Percentiles rank a stretch among this genome's conserved stretches.
Conservation (phyloP, 2,113 vertebrate genomes). For the Alligator sinensis region DNA sequence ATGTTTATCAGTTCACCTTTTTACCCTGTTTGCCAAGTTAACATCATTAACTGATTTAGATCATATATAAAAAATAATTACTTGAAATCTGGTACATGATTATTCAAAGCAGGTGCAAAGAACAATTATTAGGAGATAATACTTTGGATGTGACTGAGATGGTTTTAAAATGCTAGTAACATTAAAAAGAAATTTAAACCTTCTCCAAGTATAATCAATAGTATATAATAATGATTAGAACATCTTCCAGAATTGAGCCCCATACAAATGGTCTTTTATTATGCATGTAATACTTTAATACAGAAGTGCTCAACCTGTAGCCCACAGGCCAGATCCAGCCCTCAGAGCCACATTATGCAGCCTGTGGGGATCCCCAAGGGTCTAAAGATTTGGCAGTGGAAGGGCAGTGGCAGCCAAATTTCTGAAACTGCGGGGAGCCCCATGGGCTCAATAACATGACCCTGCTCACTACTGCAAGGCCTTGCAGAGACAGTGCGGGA, state of each 20-base stretch:
- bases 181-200: background rate
- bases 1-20: background rate
- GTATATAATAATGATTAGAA: background rate
- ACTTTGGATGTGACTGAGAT: background rate
- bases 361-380: too few relatives aligned
- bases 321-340: too few relatives aligned
- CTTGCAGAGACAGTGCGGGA: too few relatives aligned
- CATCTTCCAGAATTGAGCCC: background rate
- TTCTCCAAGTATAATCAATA: background rate
- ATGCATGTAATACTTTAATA: too few relatives aligned
- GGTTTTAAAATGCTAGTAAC: background rate
- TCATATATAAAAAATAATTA: background rate
- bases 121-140: background rate
- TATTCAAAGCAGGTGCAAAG: background rate
- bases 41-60: background rate
- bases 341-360: too few relatives aligned
- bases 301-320: too few relatives aligned
- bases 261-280: background rate
- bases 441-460: too few relatives aligned
- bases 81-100: background rate
- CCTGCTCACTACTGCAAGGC: too few relatives aligned
- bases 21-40: background rate
- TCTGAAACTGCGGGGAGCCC: too few relatives aligned
- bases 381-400: too few relatives aligned
- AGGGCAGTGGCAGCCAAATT: too few relatives aligned